phyloP scores from a whole-genome alignment of 2,113 vertebrate genomes.

The Tychaedon coryphoeus region DNA sequence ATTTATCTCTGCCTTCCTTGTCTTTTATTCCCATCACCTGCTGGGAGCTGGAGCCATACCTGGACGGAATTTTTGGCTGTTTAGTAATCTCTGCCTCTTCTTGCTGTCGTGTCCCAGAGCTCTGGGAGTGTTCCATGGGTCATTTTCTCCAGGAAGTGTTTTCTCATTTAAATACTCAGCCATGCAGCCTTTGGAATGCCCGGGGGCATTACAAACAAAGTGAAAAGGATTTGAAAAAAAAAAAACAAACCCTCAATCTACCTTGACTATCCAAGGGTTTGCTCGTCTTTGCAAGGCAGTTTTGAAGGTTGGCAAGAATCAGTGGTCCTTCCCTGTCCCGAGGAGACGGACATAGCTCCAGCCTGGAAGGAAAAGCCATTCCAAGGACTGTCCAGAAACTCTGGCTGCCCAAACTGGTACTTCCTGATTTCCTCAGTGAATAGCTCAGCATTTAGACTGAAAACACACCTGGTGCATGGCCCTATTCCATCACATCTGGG shows the following conservation, averaged over 20 bases:
- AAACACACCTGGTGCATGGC: fast-evolving
- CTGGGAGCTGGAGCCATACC: neutral
- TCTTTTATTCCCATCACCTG: slow-evolving; percentile 23
- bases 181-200: neutral
- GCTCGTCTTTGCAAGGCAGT: neutral
- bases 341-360: neutral
- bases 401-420: neutral
- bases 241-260: neutral
- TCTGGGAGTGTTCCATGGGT: neutral
- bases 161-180: neutral
- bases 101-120: neutral
- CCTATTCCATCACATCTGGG: neutral
- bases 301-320: neutral
- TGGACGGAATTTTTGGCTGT: neutral
- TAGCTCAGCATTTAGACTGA: neutral
- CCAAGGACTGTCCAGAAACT: neutral
- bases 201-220: neutral
- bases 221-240: neutral
- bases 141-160: neutral
- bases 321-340: neutral
- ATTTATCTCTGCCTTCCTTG: neutral
- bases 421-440: neutral
- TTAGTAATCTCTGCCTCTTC: neutral
- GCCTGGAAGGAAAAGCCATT: neutral
- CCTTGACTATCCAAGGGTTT: neutral